phyloP scores from a whole-genome alignment of 2,888 invertebrate genomes.

The Beris morrisii region DNA sequence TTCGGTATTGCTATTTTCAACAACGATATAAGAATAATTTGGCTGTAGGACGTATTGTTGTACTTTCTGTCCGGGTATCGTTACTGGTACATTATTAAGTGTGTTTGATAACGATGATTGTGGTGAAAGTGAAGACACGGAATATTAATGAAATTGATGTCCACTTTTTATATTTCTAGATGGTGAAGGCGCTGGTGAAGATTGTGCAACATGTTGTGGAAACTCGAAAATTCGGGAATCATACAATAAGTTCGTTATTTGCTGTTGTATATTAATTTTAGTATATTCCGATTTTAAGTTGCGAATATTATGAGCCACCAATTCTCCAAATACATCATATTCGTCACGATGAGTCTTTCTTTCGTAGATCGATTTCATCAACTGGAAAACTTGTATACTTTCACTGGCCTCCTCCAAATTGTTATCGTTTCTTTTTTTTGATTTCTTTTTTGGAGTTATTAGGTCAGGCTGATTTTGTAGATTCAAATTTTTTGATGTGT shows the following conservation, averaged over 20 bases:
- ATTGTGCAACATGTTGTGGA: too few relatives aligned
- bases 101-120: too few relatives aligned
- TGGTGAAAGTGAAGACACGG: too few relatives aligned
- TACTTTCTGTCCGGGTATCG: too few relatives aligned
- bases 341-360: conserved; percentile 12
- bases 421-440: background rate
- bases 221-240: background rate
- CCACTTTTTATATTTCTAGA: too few relatives aligned
- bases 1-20: too few relatives aligned
- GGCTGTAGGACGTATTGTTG: too few relatives aligned
- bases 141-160: too few relatives aligned
- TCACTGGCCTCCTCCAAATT: background rate
- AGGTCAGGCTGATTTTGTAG: background rate
- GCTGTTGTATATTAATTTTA: conserved; percentile 27
- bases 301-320: conserved; percentile 26
- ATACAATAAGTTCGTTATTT: conserved; percentile 30
- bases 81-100: too few relatives aligned
- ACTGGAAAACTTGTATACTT: conserved; percentile 15
- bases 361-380: conserved; percentile 10
- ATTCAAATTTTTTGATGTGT: background rate
- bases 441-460: background rate
- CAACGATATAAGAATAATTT: too few relatives aligned
- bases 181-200: too few relatives aligned
- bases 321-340: conserved; percentile 30
- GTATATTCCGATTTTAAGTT: conserved; percentile 31